These are phyloP conservation scores for Epizoanthus rinbou DNA, from an alignment of 92 coral and sea anemone genomes.

Conservation along the genomic window DNA sequence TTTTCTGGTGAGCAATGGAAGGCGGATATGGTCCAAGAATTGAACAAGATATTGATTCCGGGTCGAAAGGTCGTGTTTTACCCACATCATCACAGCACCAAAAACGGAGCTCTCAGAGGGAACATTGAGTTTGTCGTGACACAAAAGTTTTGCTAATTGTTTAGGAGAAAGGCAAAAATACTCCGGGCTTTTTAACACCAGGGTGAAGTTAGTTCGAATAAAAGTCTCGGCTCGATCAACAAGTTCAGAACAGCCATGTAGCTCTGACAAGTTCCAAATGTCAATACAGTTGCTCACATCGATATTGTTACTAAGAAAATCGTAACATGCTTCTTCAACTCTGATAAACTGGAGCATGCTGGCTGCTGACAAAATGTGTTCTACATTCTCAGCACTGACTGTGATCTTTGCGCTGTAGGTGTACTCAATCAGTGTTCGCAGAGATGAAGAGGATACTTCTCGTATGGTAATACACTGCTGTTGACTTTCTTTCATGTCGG, in stretches of 20 bases:
- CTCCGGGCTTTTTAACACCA: conserved; percentile 82
- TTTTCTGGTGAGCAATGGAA: conserved; percentile 89
- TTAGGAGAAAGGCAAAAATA: conserved; percentile 65
- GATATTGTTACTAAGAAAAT: conserved; percentile 81
- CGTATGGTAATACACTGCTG: conserved; percentile 71
- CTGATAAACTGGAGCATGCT: conserved; percentile 87
- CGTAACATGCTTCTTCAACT: conserved; percentile 93
- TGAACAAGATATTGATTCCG: conserved; percentile 66
- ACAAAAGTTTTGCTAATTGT: conserved; percentile 73
- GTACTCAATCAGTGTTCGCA: conserved; percentile 77
- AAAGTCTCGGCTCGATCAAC: conserved; percentile 75
- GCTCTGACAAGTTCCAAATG: conserved; percentile 92
- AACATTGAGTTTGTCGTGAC: conserved; percentile 89
- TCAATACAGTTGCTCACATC: conserved; percentile 82
- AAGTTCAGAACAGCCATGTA: conserved; percentile 75
- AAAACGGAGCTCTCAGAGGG: conserved; percentile 87
- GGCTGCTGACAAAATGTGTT: conserved; percentile 77
- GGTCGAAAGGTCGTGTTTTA: conserved; percentile 65
- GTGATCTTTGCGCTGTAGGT: conserved; percentile 73
- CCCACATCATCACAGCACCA: conserved; percentile 87
- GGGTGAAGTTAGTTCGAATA: conserved; percentile 82
- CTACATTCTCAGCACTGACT: conserved; percentile 73
- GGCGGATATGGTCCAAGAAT: conserved; percentile 85
- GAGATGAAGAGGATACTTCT: conserved; percentile 74
- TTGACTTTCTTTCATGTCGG: conserved; percentile 96